phyloP scores from a whole-genome alignment of 2,113 vertebrate species.

The Tragulus kanchil region DNA sequence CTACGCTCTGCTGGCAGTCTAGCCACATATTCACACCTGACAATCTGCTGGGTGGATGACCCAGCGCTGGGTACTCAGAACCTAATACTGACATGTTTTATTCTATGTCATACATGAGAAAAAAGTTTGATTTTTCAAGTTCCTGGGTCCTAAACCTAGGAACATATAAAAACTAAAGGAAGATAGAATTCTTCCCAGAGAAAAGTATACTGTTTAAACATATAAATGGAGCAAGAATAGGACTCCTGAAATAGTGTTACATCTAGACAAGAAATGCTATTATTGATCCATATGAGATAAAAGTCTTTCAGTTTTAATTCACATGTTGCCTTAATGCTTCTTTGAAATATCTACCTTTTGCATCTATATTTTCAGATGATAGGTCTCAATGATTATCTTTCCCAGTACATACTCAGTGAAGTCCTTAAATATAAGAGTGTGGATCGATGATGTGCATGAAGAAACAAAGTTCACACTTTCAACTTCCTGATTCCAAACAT shows the following conservation, averaged over 20 bases:
- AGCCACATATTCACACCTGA: background rate
- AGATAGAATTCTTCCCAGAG: background rate
- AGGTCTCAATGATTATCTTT: background rate
- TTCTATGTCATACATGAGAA: background rate
- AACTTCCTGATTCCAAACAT: slow-evolving; percentile 18
- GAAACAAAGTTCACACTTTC: background rate
- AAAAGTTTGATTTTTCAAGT: slow-evolving; percentile 9
- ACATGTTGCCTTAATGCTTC: background rate
- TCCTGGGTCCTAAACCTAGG: background rate
- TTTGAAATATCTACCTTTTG: background rate
- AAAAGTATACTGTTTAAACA: background rate
- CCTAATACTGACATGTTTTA: background rate
- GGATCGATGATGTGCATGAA: background rate
- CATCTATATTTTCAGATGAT: background rate
- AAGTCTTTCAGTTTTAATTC: background rate
- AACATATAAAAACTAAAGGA: background rate
- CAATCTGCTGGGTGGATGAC: too few relatives aligned
- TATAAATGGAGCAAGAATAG: background rate
- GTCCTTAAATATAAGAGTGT: background rate
- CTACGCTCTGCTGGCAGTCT: background rate
- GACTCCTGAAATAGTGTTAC: background rate
- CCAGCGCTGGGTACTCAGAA: background rate
- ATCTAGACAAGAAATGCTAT: background rate
- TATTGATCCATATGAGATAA: background rate
- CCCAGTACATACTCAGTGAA: background rate